Conservation (phyloP, 92 coral and sea anemone species). For the Zoanthus gigantus region DNA sequence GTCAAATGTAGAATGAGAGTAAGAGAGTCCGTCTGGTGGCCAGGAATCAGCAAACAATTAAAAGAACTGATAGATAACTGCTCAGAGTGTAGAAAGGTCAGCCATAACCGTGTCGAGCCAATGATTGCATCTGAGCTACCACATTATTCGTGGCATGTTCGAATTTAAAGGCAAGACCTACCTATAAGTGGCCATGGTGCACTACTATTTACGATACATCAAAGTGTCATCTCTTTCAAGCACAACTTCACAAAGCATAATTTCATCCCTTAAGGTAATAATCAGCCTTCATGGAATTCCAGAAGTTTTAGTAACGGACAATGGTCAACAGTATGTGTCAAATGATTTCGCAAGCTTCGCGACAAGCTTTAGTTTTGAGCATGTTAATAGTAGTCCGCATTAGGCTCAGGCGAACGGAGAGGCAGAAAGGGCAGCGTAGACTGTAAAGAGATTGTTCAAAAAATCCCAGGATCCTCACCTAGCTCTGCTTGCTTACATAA, state of each 20-base stretch:
- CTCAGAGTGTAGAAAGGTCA: constrained; percentile 50
- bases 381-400: constrained; percentile 20
- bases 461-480: constrained; percentile 48
- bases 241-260: constrained; percentile 28
- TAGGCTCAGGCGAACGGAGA: constrained; percentile 20
- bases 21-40: neutral
- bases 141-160: constrained; percentile 52
- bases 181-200: constrained; percentile 1
- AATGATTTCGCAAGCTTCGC: neutral
- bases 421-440: constrained; percentile 38
- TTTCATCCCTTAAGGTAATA: constrained; percentile 11
- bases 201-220: neutral
- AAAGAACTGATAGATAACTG: constrained; percentile 55
- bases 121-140: constrained; percentile 54
- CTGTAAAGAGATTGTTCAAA: constrained; percentile 33
- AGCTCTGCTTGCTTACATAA: constrained; percentile 51
- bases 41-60: constrained; percentile 30
- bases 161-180: neutral
- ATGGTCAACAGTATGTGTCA: constrained; percentile 29
- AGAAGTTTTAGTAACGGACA: constrained; percentile 13
- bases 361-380: constrained; percentile 24
- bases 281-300: constrained; percentile 38
- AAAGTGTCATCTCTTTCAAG: constrained; percentile 9
- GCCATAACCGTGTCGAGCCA: constrained; percentile 55
- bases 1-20: constrained; percentile 64